These are phyloP conservation scores for Zhuqinia jingwanae DNA, from an alignment of 2,888 invertebrate genomes.

Conservation along the genomic window DNA sequence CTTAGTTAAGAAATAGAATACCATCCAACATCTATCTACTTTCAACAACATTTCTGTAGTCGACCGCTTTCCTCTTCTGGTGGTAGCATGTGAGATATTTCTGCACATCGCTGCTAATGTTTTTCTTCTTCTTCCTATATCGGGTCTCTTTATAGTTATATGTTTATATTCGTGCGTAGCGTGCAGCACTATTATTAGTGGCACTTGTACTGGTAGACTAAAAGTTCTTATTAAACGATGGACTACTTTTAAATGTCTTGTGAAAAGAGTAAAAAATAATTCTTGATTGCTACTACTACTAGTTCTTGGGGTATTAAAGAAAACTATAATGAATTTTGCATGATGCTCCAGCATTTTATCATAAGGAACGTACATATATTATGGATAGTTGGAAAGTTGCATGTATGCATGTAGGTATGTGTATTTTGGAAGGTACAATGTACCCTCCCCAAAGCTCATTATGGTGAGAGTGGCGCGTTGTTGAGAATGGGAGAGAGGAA, in stretches of 20 bases:
- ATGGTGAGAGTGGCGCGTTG: conserved; percentile 50
- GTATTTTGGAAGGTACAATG: neutral
- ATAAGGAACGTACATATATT: neutral
- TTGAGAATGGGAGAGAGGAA: conserved; percentile 1
- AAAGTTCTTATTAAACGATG: too few relatives aligned
- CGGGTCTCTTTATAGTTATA: too few relatives aligned
- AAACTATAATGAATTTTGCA: neutral
- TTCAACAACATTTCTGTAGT: too few relatives aligned
- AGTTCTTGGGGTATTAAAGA: neutral
- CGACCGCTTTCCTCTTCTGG: too few relatives aligned
- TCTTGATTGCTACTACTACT: neutral
- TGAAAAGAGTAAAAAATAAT: conserved; percentile 22
- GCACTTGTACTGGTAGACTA: neutral
- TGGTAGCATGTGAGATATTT: too few relatives aligned
- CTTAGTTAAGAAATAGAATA: too few relatives aligned
- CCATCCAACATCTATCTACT: too few relatives aligned
- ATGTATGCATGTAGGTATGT: neutral
- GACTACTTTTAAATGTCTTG: conserved; percentile 1
- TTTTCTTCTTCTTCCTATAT: too few relatives aligned
- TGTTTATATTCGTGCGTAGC: too few relatives aligned
- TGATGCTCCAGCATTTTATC: neutral
- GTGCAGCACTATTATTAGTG: too few relatives aligned
- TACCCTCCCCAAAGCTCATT: conserved; percentile 33
- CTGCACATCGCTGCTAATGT: too few relatives aligned
- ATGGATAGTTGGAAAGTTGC: neutral